Evolutionary conservation across 2,113 vertebrate species (phyloP).

Genomic region (Pseudorhombus dupliciocellatus): DNA sequence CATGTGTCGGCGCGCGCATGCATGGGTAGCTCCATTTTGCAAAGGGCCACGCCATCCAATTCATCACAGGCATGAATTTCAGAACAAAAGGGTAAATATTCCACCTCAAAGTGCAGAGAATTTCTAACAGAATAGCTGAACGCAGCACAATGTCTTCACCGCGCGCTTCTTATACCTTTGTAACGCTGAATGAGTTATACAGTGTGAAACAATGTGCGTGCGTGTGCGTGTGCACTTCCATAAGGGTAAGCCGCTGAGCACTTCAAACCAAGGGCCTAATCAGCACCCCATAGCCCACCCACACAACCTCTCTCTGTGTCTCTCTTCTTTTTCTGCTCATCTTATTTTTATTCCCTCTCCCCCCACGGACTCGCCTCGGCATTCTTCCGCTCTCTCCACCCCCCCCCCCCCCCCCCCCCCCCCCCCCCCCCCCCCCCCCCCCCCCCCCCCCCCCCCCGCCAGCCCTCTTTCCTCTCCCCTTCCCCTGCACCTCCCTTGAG

Average conservation of each 20-base stretch:
- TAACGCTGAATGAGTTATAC: conserved; percentile 57
- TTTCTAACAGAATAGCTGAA: conserved; percentile 76
- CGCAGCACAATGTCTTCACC: conserved; percentile 54
- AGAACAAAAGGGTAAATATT: conserved; percentile 73
- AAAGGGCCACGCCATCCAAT: conserved; percentile 45
- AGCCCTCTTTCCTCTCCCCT: neutral
- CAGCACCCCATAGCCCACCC: conserved; percentile 75
- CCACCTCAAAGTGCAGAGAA: conserved; percentile 62
- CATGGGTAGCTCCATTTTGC: conserved; percentile 51
- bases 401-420: neutral
- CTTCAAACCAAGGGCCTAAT: conserved; percentile 77
- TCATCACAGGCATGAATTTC: conserved; percentile 69
- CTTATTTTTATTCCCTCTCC: conserved; percentile 52
- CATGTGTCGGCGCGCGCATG: conserved; percentile 17
- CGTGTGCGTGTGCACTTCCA: conserved; percentile 28
- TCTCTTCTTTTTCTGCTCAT: conserved; percentile 49
- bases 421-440: conserved; percentile 34
- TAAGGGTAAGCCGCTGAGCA: conserved; percentile 59
- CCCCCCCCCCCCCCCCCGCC: conserved; percentile 18
- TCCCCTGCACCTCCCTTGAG: conserved; percentile 40
- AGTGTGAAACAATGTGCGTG: conserved; percentile 33
- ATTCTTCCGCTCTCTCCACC: conserved; percentile 18
- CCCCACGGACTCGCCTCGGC: conserved; percentile 35
- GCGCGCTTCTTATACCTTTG: conserved; percentile 65
- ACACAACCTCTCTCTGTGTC: conserved; percentile 60